Evolutionary conservation across 2,113 vertebrate species (phyloP).

Genomic region (Cebidichthys violaceus): DNA sequence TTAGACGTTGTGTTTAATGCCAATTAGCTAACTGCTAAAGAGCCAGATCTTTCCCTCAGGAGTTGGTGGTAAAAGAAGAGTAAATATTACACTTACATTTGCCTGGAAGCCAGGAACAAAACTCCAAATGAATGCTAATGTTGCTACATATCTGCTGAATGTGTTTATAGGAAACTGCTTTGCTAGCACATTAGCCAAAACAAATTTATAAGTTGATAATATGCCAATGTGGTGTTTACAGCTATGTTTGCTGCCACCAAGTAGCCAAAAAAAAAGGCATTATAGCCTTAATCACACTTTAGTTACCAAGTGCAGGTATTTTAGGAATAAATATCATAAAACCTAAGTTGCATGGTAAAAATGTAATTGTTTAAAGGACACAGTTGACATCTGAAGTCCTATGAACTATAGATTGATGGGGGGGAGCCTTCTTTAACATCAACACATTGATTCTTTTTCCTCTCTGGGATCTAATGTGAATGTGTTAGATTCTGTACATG

Average conservation of each 20-base stretch:
- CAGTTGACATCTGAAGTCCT: neutral
- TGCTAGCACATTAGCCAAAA: neutral
- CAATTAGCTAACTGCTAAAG: neutral
- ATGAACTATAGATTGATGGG: neutral
- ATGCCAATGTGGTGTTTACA: neutral
- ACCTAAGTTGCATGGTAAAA: neutral
- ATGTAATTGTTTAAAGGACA: neutral
- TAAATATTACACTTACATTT: neutral
- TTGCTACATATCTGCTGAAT: neutral
- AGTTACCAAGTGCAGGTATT: neutral
- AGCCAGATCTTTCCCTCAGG: neutral
- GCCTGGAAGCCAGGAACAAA: neutral
- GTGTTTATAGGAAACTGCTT: constrained; percentile 1
- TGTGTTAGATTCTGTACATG: constrained; percentile 17
- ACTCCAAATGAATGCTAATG: neutral
- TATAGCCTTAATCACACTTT: neutral
- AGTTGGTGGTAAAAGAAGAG: neutral
- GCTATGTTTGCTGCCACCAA: neutral
- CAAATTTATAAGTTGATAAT: neutral
- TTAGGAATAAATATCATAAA: neutral
- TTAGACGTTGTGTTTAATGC: neutral
- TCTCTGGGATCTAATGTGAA: constrained; percentile 9
- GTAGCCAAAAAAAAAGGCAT: neutral
- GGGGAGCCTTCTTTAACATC: neutral
- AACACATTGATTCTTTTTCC: neutral